Evolutionary conservation across 1,140 invertebrate species (phyloP), one percentile per base, ranked within the genome.

Genomic region (Pemphigus obesinymphae): DNA sequence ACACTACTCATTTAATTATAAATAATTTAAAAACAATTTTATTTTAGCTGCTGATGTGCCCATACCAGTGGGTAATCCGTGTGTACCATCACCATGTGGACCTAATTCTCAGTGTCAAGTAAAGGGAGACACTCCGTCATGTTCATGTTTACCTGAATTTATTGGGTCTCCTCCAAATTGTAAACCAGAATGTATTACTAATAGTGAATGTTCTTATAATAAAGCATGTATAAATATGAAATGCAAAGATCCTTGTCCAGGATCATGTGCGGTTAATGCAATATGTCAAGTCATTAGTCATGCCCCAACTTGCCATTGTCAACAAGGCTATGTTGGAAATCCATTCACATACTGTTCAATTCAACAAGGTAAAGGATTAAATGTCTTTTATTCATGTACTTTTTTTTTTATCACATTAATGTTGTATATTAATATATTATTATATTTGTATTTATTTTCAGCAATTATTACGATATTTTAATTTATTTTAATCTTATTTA

Each of bases 261-360:
- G 91, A 63, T 90, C 91, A 40, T 94, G 93, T 86, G 92, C 92
- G 37, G 84, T 89, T 3, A 91, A 93, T 85, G 91, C 92, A 13
- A 86, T 90, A 75, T 94, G 93, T 85, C 89, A 89, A 84, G 91
- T 93, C 5, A 88, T 92, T 50, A 93, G 91, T 87, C 93, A 94
- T 84, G 90, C 91, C 50, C 90, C 92, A 0, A 91, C 90, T 63
- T 94, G 93, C 86, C 90, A 89, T 76, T 94, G 93, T 84, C 87
- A 88, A 50, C 84, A 85, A 83, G 91, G 90, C 55, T 92, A 88
- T 84, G 89, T 88, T 50, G 92, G 92, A 61, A 91, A 94, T 88
- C 91, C 92, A 10, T 92, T 92, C 83, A 87, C 88, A 43, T 89
- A 90, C 82, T 93, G 92, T 84, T 87, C 87, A 53, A 85, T 86